Evolutionary conservation across 2,113 vertebrate genomes (phyloP), one percentile per base, ranked within the genome.

Genomic region (Grantiella picta): DNA sequence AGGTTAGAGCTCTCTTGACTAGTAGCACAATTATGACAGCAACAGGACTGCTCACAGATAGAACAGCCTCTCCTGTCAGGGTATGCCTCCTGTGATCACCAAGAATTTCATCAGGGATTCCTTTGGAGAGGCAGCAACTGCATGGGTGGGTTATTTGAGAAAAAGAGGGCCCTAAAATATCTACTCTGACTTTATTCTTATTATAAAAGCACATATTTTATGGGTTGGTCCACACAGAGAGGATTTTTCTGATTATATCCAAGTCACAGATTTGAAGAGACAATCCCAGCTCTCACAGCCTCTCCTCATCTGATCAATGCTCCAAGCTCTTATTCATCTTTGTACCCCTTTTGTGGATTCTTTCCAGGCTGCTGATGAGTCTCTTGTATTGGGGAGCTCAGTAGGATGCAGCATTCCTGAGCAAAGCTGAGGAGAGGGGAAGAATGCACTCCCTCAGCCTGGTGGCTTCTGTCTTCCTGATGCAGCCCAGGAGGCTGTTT

Each of bases 331-430:
- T 54, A 18, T 27, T 45, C 22, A 69, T 29, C 20, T 81, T 36
- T 49, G 21, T 23, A 8, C 4, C 80, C 21, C 24, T 61, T 65
- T 79, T 17, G 12, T 70, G 50, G 19, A 54, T 40, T 73, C 35
- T n/a, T 47, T 82, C 31, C 42, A 83, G 33, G 11, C 57, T 28
- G n/a, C 38, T 0, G 0, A 15, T 12, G 10, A 33, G 33, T 10
- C 11, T 68, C 18, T 20, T 25, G 15, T 15, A 38, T 0, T 35
- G 29, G 17, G 52, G 23, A 61, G 20, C 29, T 40, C 56, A 60
- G 61, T 0, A 28, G 19, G n/a, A 52, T 38, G 52, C n/a, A 83
- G 60, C 21, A 59, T n/a, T 56, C 4, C 21, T 38, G 13, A 21
- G 14, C 29, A 52, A 27, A 16, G 29, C 22, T 60, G 31, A 57